Evolutionary conservation across 2,797 vertebrate genomes (phyloP).

Genomic region (Nothura maculosa): DNA sequence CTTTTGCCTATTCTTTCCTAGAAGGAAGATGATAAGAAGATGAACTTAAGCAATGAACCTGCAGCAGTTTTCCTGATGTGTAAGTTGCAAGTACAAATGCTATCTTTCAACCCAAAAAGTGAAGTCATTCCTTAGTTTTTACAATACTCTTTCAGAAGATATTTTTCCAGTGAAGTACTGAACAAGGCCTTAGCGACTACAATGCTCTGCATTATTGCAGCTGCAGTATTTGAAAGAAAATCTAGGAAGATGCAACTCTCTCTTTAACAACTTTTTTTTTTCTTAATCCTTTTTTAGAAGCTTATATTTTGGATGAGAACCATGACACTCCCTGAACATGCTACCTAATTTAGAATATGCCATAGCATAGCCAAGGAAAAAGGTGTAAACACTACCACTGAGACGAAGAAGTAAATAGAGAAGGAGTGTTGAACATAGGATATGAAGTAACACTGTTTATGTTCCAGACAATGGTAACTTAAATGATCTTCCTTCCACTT

Average conservation of each 20-base stretch:
- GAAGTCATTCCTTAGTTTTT: neutral
- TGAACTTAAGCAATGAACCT: neutral
- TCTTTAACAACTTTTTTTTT: neutral
- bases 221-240: neutral
- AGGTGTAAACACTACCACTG: neutral
- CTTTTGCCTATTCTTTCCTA: neutral
- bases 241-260: neutral
- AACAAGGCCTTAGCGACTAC: neutral
- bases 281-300: neutral
- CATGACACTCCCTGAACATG: neutral
- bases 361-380: neutral
- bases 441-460: neutral
- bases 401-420: neutral
- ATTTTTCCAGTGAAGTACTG: neutral
- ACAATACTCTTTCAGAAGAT: neutral
- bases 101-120: neutral
- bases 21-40: neutral
- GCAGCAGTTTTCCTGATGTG: neutral
- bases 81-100: neutral
- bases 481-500: neutral
- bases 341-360: neutral
- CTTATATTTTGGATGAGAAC: conserved; percentile 2
- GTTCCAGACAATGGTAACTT: neutral
- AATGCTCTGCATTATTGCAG: neutral
- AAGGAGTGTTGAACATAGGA: neutral